A percentile compares a stretch with the other conserved stretches of the same genome.
Conservation (phyloP, 2,888 invertebrate genomes). For the Drosophila lutescens region DNA sequence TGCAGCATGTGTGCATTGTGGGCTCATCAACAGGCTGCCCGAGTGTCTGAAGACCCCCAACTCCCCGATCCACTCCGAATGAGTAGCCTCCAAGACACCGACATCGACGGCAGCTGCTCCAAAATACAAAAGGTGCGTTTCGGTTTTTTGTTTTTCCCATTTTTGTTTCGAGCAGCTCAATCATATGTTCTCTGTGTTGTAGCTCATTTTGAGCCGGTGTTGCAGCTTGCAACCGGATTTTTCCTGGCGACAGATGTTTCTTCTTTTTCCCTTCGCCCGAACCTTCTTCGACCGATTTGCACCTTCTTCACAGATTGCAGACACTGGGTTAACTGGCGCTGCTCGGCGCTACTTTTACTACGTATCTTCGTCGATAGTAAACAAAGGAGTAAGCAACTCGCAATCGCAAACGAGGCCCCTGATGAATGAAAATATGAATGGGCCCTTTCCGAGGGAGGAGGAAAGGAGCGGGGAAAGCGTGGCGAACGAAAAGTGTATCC, state of each 20-base stretch:
- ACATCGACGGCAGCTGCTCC: conserved; percentile 42
- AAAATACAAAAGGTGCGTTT: conserved; percentile 70
- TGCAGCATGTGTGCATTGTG: conserved; percentile 52
- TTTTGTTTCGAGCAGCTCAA: conserved; percentile 57
- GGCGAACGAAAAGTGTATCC: conserved; percentile 23
- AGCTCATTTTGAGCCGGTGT: conserved; percentile 58
- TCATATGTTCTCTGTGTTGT: conserved; percentile 67
- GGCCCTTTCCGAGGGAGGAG: conserved; percentile 9
- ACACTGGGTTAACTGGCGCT: conserved; percentile 57
- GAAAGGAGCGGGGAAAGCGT: conserved; percentile 5
- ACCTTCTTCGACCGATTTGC: conserved; percentile 31
- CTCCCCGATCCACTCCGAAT: conserved; percentile 7
- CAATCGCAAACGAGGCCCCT: conserved; percentile 35
- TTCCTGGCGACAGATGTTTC: conserved; percentile 70
- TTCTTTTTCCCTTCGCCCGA: conserved; percentile 22
- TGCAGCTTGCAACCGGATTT: conserved; percentile 79
- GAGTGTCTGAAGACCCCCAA: conserved; percentile 27
- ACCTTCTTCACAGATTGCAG: conserved; percentile 23
- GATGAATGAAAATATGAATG: conserved; percentile 79
- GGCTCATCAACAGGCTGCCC: conserved; percentile 41
- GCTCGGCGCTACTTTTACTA: conserved; percentile 68
- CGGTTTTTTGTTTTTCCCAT: conserved; percentile 39
- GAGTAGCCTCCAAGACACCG: conserved; percentile 26
- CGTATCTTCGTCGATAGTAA: conserved; percentile 61
- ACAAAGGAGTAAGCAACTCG: conserved; percentile 54